Conservation (phyloP, 1,140 invertebrate genomes). For the Pogonomyrmex barbatus region DNA sequence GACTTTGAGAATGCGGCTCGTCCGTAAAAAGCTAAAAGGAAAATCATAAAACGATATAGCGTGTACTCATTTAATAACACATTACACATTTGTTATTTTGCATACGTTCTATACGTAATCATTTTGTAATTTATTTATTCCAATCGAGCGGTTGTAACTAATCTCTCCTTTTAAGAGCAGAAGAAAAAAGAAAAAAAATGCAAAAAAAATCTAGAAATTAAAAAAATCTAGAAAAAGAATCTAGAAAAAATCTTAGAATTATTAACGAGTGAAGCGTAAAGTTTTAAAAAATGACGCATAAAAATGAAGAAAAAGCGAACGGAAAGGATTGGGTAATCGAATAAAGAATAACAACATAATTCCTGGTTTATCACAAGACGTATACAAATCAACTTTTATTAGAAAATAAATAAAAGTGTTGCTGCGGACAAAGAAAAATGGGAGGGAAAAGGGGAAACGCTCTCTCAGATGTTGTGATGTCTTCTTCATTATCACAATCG, state of each 20-base stretch:
- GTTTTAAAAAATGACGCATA: not conserved
- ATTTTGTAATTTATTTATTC: conserved; percentile 22
- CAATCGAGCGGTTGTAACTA: not conserved
- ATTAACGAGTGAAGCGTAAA: too few species aligned
- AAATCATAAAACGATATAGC: conserved; percentile 1
- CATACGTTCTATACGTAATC: not conserved
- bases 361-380: conserved; percentile 80
- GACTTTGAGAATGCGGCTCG: conserved; percentile 13
- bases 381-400: conserved; percentile 81
- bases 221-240: not conserved
- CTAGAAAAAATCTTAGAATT: too few species aligned
- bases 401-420: conserved; percentile 83
- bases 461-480: conserved; percentile 65
- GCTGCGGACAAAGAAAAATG: conserved; percentile 59
- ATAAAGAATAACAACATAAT: conserved; percentile 14
- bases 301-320: conserved; percentile 14
- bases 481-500: conserved; percentile 79
- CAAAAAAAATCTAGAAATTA: not conserved
- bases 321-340: conserved; percentile 20
- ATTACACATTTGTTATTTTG: conserved; percentile 26
- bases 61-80: conserved; percentile 9
- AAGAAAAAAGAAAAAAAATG: not conserved
- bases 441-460: conserved; percentile 58
- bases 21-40: conserved; percentile 8
- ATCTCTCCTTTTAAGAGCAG: not conserved